A percentile compares a stretch with the other conserved stretches of the same genome.
phyloP scores from a whole-genome alignment of 2,113 vertebrate species.

The Phylloscopus whistleri region DNA sequence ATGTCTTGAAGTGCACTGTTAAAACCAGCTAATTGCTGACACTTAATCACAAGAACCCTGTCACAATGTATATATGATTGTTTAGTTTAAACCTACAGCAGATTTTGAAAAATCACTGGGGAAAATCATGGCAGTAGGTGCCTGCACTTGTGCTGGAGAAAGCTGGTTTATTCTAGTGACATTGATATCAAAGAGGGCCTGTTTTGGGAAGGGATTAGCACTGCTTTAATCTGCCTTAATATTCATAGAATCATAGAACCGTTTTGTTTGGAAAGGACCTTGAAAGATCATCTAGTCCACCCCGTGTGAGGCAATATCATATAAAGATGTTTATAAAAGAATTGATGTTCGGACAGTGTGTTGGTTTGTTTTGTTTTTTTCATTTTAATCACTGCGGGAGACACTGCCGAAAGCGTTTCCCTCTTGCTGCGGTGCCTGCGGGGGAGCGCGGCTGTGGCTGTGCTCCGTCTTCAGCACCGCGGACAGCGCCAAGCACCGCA shows the following conservation, averaged over 20 bases:
- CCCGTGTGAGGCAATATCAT: neutral
- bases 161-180: neutral
- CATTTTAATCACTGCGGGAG: neutral
- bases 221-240: neutral
- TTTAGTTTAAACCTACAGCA: neutral
- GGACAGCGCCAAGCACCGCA: too few relatives aligned
- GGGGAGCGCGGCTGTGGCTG: too few relatives aligned
- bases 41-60: neutral
- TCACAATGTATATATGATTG: neutral
- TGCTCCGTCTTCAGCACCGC: neutral
- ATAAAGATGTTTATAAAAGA: neutral
- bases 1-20: neutral
- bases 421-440: fast-evolving
- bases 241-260: neutral
- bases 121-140: neutral
- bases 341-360: neutral
- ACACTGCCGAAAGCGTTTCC: fast-evolving
- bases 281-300: neutral
- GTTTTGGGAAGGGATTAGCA: neutral
- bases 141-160: neutral
- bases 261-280: neutral
- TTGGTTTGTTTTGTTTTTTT: neutral
- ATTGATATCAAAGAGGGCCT: neutral
- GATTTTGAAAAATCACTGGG: neutral
- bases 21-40: neutral